phyloP scores from a whole-genome alignment of 2,797 vertebrate genomes.

The Antennarius maculatus region DNA sequence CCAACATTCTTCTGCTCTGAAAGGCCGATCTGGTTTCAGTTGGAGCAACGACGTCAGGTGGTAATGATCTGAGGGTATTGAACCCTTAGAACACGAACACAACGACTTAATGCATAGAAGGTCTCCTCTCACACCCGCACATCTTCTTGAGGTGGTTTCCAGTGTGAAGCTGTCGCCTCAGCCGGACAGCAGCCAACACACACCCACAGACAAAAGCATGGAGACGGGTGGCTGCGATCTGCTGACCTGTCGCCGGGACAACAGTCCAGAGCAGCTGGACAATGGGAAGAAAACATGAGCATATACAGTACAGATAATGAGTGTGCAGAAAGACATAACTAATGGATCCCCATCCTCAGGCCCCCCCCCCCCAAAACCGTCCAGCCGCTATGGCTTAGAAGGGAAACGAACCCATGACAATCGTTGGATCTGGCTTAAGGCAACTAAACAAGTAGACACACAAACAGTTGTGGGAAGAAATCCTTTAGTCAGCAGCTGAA shows the following conservation, averaged over 20 bases:
- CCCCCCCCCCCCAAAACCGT: conserved; percentile 53
- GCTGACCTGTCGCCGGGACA: conserved; percentile 12
- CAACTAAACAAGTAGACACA: conserved; percentile 51
- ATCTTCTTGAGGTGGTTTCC: conserved; percentile 46
- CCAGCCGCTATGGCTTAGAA: conserved; percentile 81
- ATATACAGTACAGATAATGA: conserved; percentile 37
- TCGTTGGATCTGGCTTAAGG: conserved; percentile 80
- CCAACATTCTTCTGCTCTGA: not conserved
- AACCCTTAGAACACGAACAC: conserved; percentile 39
- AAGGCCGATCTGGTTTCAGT: conserved; percentile 15
- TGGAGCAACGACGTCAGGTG: conserved; percentile 8
- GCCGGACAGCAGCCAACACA: not conserved
- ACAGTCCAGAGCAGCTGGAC: conserved; percentile 24
- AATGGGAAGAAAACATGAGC: conserved; percentile 27
- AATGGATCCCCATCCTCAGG: conserved; percentile 34
- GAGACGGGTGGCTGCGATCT: not conserved
- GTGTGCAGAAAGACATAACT: conserved; percentile 41
- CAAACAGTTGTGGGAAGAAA: conserved; percentile 24
- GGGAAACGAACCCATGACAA: conserved; percentile 62
- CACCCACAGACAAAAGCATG: conserved; percentile 17
- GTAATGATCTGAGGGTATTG: conserved; percentile 31
- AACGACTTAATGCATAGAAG: conserved; percentile 77
- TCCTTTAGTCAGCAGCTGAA: conserved; percentile 62
- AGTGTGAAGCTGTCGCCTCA: conserved; percentile 17
- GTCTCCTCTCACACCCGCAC: conserved; percentile 49